phyloP scores from a whole-genome alignment of 2,888 invertebrate genomes.

The Ischnus inquisitorius region DNA sequence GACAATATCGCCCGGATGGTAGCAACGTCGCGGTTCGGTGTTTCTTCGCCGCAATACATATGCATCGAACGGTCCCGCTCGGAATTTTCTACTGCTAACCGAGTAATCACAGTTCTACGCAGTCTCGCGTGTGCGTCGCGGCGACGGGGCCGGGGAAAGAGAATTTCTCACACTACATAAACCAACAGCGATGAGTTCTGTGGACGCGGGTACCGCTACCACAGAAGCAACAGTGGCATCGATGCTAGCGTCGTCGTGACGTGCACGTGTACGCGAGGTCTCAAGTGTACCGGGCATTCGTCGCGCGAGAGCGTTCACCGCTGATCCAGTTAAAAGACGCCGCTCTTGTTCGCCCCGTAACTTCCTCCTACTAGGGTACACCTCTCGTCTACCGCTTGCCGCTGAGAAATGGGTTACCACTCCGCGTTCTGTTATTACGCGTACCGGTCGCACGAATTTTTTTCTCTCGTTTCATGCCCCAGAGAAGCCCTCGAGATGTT shows the following conservation, averaged over 20 bases:
- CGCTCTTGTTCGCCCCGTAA: slow-evolving; percentile 21
- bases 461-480: neutral
- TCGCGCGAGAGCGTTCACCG: slow-evolving; percentile 62
- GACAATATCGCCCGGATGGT: too few species aligned
- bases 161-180: neutral
- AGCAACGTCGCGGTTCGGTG: too few species aligned
- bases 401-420: slow-evolving; percentile 28
- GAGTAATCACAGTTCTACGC: too few species aligned
- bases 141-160: too few species aligned
- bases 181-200: neutral
- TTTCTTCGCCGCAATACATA: too few species aligned
- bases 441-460: neutral
- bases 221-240: slow-evolving; percentile 17
- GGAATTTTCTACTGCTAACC: too few species aligned
- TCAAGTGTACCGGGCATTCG: slow-evolving; percentile 59
- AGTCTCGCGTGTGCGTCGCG: too few species aligned
- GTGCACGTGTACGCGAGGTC: slow-evolving; percentile 57
- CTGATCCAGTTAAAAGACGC: slow-evolving; percentile 68
- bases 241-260: neutral
- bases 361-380: slow-evolving; percentile 38
- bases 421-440: slow-evolving; percentile 7
- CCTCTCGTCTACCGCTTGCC: slow-evolving; percentile 23
- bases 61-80: too few species aligned
- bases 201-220: slow-evolving; percentile 29
- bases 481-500: neutral